phyloP scores from a whole-genome alignment of 2,113 vertebrate species.

The Callipepla squamata region DNA sequence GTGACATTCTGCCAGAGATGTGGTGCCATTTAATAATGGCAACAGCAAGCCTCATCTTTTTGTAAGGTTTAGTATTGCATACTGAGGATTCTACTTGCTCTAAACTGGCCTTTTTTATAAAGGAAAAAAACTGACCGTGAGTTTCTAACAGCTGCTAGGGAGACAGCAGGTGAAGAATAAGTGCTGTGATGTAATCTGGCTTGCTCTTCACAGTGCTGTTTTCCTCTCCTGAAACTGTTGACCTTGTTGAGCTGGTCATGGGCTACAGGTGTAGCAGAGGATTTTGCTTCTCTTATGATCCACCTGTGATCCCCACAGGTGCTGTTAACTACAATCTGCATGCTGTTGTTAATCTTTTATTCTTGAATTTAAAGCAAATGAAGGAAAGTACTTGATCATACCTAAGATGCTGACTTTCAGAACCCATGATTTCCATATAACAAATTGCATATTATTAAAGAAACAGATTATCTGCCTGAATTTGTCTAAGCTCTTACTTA shows the following conservation, averaged over 20 bases:
- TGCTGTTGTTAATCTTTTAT: accelerated
- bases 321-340: accelerated
- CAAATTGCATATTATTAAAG: too few relatives aligned
- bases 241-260: not conserved
- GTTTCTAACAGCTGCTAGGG: not conserved
- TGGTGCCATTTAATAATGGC: not conserved
- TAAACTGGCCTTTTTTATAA: not conserved
- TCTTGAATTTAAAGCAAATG: not conserved
- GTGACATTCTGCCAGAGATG: not conserved
- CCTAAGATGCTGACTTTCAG: not conserved
- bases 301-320: too few relatives aligned
- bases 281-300: accelerated
- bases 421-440: not conserved
- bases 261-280: not conserved
- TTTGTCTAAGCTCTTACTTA: not conserved
- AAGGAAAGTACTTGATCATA: not conserved
- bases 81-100: not conserved
- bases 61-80: not conserved
- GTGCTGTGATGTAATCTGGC: not conserved
- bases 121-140: accelerated
- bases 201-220: not conserved
- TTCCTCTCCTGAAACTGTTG: not conserved
- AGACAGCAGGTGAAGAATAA: not conserved
- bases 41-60: not conserved
- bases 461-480: not conserved